These are phyloP conservation scores for Mastacembelus armatus DNA, from an alignment of 2,797 vertebrate species.

Conservation along the genomic window DNA sequence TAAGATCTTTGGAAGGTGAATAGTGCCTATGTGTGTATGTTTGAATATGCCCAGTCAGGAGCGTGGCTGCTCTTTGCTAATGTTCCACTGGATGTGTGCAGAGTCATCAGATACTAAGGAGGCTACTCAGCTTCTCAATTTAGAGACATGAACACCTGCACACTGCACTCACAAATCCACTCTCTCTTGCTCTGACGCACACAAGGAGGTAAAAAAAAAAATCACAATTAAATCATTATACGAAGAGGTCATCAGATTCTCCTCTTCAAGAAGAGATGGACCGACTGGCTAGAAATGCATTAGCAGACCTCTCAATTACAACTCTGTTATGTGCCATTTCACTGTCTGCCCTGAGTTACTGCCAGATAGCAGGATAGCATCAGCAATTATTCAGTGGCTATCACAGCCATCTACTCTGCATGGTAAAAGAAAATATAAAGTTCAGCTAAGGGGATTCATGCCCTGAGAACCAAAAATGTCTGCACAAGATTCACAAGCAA, in stretches of 20 bases:
- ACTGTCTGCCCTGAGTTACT: slow-evolving; percentile 40
- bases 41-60: slow-evolving; percentile 56
- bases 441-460: neutral
- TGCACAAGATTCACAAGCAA: neutral
- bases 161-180: slow-evolving; percentile 33
- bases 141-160: slow-evolving; percentile 50
- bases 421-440: neutral
- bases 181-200: slow-evolving; percentile 14
- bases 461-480: neutral
- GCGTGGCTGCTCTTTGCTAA: slow-evolving; percentile 41
- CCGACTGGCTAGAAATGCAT: slow-evolving; percentile 51
- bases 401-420: slow-evolving; percentile 54
- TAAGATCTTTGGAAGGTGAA: slow-evolving; percentile 47
- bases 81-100: slow-evolving; percentile 50
- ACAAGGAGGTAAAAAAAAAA: slow-evolving; percentile 30
- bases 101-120: slow-evolving; percentile 51
- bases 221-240: slow-evolving; percentile 45
- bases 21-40: slow-evolving; percentile 25
- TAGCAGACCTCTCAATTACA: slow-evolving; percentile 63
- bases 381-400: slow-evolving; percentile 76
- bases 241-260: slow-evolving; percentile 33
- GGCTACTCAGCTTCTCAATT: slow-evolving; percentile 37
- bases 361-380: slow-evolving; percentile 72
- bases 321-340: slow-evolving; percentile 44
- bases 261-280: slow-evolving; percentile 27